Evolutionary conservation across 2,113 vertebrate species (phyloP), one percentile per base, ranked within the genome.

Genomic region (Fukomys damarensis): DNA sequence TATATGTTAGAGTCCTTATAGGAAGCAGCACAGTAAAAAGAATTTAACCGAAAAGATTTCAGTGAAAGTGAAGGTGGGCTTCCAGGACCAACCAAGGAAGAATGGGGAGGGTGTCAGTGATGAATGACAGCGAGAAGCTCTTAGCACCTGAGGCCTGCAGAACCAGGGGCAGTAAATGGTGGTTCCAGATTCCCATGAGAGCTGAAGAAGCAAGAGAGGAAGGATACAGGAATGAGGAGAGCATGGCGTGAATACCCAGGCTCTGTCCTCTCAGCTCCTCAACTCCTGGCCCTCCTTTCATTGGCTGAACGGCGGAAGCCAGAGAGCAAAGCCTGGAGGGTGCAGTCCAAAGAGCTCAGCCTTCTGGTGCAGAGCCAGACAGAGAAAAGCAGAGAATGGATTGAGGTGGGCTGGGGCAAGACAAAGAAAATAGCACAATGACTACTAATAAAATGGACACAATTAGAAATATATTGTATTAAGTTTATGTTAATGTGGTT

Each of bases 41-140:
- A 77, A 35, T 87, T 97, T 76, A 81, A 77, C 49, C 11, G 7
- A 81, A 66, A 95, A 74, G 70, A 59, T 22, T 56, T 85, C 72
- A 70, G 3, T n/a, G 63, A 61, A 81, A 49, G 28, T 79, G 35
- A 87, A 74, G 54, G 13, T 1, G 35, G 22, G 59, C 41, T 59
- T 77, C 14, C 11, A 32, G 46, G 66, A 66, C 35, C 38, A 82
- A 28, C 13, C 35, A 77, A 30, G 74, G 43, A 68, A 90, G 12
- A 58, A 61, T 8, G 46, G 16, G 19, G 49, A 86, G 8, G 16
- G 32, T 72, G 7, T 20, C 32, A 26, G 81, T 14, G 49, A 95
- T 59, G 8, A n/a, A n/a, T 17, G 19, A 6, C 14, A 76, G 54
- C 41, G 86, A 28, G 49, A 59, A 81, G 10, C n/a, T 83, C 35